Conservation (phyloP, 2,113 vertebrate species). For the Pedionomus torquatus region DNA sequence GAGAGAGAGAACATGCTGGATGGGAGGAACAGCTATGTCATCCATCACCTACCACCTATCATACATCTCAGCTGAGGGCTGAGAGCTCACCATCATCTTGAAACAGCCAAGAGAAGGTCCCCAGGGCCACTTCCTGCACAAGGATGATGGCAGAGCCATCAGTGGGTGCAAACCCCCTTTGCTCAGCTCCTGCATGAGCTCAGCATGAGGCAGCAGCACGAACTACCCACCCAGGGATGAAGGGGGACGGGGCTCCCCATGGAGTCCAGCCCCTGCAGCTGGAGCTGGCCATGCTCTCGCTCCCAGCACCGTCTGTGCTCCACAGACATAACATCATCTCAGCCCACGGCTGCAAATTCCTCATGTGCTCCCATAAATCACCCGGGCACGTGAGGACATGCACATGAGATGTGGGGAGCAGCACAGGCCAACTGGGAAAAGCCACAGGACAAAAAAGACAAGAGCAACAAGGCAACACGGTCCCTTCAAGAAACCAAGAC, state of each 20-base stretch:
- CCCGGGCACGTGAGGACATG: not conserved
- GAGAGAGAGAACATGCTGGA: not conserved
- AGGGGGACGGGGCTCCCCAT: rapidly evolving
- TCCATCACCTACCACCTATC: not conserved
- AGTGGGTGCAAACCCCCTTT: not conserved
- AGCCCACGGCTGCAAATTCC: conserved; percentile 12
- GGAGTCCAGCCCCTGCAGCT: conserved; percentile 41
- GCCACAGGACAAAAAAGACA: not conserved
- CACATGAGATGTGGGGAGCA: not conserved
- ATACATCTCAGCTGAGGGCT: not conserved
- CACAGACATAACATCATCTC: conserved; percentile 57
- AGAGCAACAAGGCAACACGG: rapidly evolving
- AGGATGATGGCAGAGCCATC: not conserved
- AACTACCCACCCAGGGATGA: not conserved
- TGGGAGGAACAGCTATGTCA: not conserved
- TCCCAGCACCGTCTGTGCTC: not conserved
- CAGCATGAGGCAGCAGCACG: rapidly evolving
- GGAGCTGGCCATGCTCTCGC: not conserved
- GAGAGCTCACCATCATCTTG: not conserved
- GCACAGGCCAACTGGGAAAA: not conserved
- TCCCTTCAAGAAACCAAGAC: not conserved
- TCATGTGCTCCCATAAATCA: not conserved
- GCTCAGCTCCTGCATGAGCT: not conserved
- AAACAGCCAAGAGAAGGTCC: not conserved
- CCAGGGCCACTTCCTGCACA: not conserved